Conservation (phyloP, 2,113 vertebrate genomes). For the Piaya cayana region DNA sequence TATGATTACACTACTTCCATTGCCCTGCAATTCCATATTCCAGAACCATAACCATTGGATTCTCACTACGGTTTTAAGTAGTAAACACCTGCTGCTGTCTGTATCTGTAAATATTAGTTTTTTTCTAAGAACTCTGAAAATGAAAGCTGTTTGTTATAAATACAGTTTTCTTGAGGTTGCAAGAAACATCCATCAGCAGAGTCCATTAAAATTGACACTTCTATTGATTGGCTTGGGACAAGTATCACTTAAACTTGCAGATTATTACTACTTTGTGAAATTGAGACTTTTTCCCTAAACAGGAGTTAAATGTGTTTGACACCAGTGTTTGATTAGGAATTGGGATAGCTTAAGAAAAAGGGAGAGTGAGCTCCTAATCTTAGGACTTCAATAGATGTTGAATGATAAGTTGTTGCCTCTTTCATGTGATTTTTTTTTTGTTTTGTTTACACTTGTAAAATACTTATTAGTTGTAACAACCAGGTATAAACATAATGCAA, state of each 20-base stretch:
- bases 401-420: neutral
- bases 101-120: neutral
- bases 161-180: neutral
- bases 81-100: neutral
- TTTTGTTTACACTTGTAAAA: neutral
- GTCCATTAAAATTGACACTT: neutral
- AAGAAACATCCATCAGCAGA: neutral
- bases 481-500: neutral
- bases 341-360: neutral
- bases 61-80: neutral
- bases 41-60: neutral
- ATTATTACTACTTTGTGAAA: neutral
- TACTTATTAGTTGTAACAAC: neutral
- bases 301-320: neutral
- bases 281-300: neutral
- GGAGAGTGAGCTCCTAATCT: accelerated
- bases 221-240: neutral
- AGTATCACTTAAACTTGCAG: neutral
- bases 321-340: neutral
- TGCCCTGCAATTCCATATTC: neutral
- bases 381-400: neutral
- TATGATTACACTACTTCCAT: neutral
- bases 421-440: neutral
- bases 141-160: neutral
- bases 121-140: neutral